Percentiles rank a stretch among this genome's conserved stretches.
Evolutionary conservation across 2,888 invertebrate genomes (phyloP).

Genomic region (Drosophila meridionalis): DNA sequence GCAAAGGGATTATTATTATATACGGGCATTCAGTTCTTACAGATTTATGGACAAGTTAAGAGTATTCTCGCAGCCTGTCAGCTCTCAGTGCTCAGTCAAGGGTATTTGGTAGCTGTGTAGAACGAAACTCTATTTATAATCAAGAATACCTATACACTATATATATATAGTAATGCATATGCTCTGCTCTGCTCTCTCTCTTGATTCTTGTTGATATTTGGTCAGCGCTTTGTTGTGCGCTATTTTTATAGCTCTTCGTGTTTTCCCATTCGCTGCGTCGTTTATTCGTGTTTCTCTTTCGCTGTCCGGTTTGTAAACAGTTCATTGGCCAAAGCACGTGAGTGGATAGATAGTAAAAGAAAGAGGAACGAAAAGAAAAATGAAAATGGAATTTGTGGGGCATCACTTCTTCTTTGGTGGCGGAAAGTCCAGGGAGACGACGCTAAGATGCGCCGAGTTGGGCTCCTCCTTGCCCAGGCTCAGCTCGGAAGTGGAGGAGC

Average conservation of each 20-base stretch:
- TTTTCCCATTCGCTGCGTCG: constrained; percentile 25
- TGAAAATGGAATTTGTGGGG: neutral
- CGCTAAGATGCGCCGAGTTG: constrained; percentile 68
- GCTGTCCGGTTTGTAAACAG: constrained; percentile 69
- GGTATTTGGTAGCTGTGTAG: constrained; percentile 32
- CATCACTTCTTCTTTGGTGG: constrained; percentile 45
- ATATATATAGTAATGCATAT: constrained; percentile 4
- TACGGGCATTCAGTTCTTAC: neutral
- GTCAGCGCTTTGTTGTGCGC: constrained; percentile 45
- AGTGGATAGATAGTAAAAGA: neutral
- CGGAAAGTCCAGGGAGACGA: constrained; percentile 80
- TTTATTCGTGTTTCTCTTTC: constrained; percentile 60
- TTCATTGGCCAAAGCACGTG: constrained; percentile 55
- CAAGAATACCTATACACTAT: constrained; percentile 8
- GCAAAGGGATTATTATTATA: neutral
- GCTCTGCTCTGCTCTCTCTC: constrained; percentile 17
- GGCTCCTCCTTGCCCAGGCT: constrained; percentile 56
- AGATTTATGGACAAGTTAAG: constrained; percentile 3
- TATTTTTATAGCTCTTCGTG: constrained; percentile 56
- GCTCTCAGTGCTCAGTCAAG: constrained; percentile 25
- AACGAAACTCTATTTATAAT: constrained; percentile 31
- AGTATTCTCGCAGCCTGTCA: neutral
- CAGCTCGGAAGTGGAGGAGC: constrained; percentile 63
- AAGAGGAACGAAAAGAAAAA: neutral
- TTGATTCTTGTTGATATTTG: constrained; percentile 20